A percentile compares a stretch with the other conserved stretches of the same genome.
Conservation (phyloP, 2,888 invertebrate genomes). For the Asteroscopus sphinx region DNA sequence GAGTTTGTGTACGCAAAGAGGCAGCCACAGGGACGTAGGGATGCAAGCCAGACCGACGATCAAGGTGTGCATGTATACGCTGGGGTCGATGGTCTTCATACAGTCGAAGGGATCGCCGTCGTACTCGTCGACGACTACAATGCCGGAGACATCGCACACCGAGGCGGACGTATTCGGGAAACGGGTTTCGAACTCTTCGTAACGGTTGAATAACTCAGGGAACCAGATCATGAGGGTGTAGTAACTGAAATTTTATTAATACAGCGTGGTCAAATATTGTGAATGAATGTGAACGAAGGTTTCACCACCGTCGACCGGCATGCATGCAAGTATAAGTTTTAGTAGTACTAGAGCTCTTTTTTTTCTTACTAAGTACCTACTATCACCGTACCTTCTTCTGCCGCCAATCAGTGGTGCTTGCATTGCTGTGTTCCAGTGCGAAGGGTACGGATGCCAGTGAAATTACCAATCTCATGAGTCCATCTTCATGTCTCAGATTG, state of each 20-base stretch:
- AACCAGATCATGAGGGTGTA: slow-evolving; percentile 98
- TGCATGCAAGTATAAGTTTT: no score
- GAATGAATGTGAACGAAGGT: not conserved
- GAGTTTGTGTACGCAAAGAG: slow-evolving; percentile 94
- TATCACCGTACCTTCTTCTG: no score
- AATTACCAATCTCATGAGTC: no score
- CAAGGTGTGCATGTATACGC: slow-evolving; percentile 93
- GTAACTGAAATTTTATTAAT: slow-evolving; percentile 92
- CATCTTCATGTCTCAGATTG: no score
- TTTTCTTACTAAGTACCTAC: no score
- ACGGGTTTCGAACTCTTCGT: slow-evolving; percentile 92
- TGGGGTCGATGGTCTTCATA: slow-evolving; percentile 90
- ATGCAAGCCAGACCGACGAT: slow-evolving; percentile 95
- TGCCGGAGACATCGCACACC: slow-evolving; percentile 94
- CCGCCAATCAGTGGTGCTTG: no score
- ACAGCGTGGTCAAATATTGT: not conserved
- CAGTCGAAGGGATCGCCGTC: slow-evolving; percentile 90
- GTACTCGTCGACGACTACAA: slow-evolving; percentile 85
- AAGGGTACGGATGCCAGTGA: no score
- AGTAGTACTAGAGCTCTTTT: no score
- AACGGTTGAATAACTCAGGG: slow-evolving; percentile 96
- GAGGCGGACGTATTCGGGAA: slow-evolving; percentile 92
- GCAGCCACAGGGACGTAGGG: slow-evolving; percentile 94
- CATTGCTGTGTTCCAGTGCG: no score
- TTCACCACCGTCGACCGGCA: no score